Percentiles rank a stretch among this genome's conserved stretches.
Evolutionary conservation across 2,113 vertebrate genomes (phyloP).

Genomic region (Bufo gargarizans): DNA sequence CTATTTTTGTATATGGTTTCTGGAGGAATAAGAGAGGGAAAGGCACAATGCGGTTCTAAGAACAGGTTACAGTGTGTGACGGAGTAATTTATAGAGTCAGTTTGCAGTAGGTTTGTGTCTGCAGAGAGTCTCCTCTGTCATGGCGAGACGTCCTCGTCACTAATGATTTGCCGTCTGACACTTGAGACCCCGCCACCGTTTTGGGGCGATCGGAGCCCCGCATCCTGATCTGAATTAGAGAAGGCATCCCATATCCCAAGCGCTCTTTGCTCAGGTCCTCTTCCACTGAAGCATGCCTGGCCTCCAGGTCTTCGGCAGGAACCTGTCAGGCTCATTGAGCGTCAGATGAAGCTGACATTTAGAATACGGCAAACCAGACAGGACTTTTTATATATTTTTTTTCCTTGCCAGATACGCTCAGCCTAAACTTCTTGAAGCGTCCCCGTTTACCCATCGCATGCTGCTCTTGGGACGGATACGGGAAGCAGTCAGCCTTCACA

Average conservation of each 20-base stretch:
- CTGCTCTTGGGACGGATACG: constrained; percentile 55
- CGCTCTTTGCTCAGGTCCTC: constrained; percentile 27
- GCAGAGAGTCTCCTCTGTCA: background rate
- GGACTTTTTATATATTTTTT: background rate
- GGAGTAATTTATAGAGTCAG: background rate
- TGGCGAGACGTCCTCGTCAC: no score
- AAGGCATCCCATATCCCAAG: constrained; percentile 16
- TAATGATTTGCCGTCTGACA: no score
- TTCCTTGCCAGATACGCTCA: constrained; percentile 22
- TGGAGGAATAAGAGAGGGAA: no score
- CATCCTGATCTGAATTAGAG: constrained; percentile 40
- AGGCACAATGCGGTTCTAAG: no score
- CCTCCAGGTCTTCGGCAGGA: constrained; percentile 47
- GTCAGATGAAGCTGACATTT: constrained; percentile 57
- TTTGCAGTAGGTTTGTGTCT: background rate
- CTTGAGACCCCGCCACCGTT: background rate
- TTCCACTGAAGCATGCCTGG: constrained; percentile 22
- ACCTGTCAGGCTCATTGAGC: constrained; percentile 54
- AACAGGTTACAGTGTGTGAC: background rate
- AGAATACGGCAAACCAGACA: constrained; percentile 42
- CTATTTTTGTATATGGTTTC: no score
- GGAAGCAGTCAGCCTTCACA: constrained; percentile 64
- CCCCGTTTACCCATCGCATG: constrained; percentile 56
- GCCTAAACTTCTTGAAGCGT: constrained; percentile 54
- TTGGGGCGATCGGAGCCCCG: background rate